Evolutionary conservation across 2,113 vertebrate species (phyloP).

Genomic region (Pterocles orientalis): DNA sequence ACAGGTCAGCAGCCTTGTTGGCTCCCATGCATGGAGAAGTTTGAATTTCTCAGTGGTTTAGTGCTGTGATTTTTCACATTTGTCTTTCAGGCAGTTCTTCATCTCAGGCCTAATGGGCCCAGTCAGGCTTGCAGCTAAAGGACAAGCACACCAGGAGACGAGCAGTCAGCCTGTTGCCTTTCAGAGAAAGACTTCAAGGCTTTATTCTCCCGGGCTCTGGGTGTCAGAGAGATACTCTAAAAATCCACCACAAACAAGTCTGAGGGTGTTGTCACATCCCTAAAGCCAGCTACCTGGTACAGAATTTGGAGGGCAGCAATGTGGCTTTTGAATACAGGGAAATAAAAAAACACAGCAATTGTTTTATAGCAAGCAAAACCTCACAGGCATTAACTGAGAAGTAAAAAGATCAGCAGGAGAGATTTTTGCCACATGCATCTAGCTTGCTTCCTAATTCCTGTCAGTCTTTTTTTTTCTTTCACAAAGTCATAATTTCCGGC

Average conservation of each 20-base stretch:
- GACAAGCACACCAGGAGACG: neutral
- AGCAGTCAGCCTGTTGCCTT: neutral
- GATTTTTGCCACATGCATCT: neutral
- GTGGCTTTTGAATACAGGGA: neutral
- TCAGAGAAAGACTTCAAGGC: neutral
- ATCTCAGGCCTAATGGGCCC: neutral
- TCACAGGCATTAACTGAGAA: neutral
- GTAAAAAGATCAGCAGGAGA: neutral
- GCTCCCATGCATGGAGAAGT: constrained; percentile 7
- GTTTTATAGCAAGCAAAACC: neutral
- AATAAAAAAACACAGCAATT: neutral
- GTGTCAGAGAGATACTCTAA: neutral
- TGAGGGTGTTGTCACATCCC: neutral
- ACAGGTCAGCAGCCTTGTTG: neutral
- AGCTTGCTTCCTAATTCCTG: neutral
- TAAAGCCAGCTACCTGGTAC: neutral
- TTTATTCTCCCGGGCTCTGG: neutral
- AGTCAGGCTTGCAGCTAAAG: neutral
- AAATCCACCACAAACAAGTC: neutral
- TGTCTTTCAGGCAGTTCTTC: neutral
- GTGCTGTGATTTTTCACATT: constrained; percentile 15
- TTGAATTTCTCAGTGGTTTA: constrained; percentile 27
- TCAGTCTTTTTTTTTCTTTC: neutral
- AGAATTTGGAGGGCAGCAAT: neutral
- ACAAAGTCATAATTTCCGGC: neutral